Evolutionary conservation across 1,140 invertebrate species (phyloP).

Genomic region (Ips typographus): DNA sequence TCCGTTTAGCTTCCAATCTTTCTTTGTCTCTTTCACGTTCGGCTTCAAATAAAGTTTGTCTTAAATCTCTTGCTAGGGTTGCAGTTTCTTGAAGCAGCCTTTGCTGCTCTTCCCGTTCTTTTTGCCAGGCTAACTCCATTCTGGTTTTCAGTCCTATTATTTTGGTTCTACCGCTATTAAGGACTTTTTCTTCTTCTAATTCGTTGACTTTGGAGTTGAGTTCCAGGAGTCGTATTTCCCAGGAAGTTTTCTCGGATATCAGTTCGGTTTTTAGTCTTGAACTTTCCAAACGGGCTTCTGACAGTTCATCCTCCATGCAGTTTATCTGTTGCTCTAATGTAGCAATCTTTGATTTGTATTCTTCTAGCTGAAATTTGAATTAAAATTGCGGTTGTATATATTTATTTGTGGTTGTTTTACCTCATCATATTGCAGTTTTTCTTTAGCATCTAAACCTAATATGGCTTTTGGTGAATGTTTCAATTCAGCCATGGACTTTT

Average conservation of each 20-base stretch:
- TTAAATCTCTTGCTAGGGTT: constrained; percentile 82
- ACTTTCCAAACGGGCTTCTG: constrained; percentile 76
- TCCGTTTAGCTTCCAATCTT: constrained; percentile 79
- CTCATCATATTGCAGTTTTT: constrained; percentile 55
- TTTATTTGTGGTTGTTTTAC: constrained; percentile 46
- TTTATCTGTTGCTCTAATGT: constrained; percentile 79
- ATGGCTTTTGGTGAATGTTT: constrained; percentile 56
- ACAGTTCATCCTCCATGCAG: constrained; percentile 85
- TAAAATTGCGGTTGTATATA: too few relatives aligned
- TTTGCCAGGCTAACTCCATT: constrained; percentile 94
- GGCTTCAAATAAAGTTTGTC: constrained; percentile 84
- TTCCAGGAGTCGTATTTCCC: constrained; percentile 86
- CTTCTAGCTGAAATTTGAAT: constrained; percentile 51
- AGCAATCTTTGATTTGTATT: constrained; percentile 64
- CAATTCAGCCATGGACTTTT: constrained; percentile 77
- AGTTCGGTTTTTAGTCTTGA: constrained; percentile 88
- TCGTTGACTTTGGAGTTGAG: constrained; percentile 91
- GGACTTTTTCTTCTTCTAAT: constrained; percentile 79
- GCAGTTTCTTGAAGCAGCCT: constrained; percentile 87
- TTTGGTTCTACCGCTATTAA: constrained; percentile 78
- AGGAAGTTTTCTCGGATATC: constrained; percentile 82
- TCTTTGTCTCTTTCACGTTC: constrained; percentile 89
- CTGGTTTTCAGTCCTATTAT: constrained; percentile 82
- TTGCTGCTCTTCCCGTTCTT: constrained; percentile 91
- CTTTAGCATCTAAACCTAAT: constrained; percentile 42